Conservation (phyloP, 1,140 invertebrate species). For the Drosophila nigrodunni region DNA sequence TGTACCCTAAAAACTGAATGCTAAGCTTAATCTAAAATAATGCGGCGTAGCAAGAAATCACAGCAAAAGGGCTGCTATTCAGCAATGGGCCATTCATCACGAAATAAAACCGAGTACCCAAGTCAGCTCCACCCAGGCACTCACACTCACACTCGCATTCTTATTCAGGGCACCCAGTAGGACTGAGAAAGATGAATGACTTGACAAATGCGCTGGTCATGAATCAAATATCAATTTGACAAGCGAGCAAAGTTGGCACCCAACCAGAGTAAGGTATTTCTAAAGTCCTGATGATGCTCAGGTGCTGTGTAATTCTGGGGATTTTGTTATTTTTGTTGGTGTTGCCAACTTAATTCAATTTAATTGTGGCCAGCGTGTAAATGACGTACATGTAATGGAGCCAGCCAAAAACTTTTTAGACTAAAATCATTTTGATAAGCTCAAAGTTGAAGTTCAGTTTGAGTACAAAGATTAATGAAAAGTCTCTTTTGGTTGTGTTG, state of each 20-base stretch:
- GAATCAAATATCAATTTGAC: slow-evolving; percentile 84
- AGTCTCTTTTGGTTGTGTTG: slow-evolving; percentile 57
- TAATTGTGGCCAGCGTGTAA: slow-evolving; percentile 77
- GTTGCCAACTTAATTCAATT: slow-evolving; percentile 73
- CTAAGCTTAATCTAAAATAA: slow-evolving; percentile 42
- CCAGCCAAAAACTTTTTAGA: slow-evolving; percentile 8
- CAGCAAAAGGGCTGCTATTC: slow-evolving; percentile 60
- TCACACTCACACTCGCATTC: not conserved
- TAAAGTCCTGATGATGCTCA: slow-evolving; percentile 44
- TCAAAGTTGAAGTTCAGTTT: slow-evolving; percentile 56
- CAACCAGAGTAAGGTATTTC: not conserved
- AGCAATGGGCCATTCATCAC: slow-evolving; percentile 71
- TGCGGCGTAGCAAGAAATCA: slow-evolving; percentile 61
- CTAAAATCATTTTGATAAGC: slow-evolving; percentile 45
- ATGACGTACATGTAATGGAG: slow-evolving; percentile 56
- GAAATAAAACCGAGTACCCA: slow-evolving; percentile 36
- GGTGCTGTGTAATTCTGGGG: slow-evolving; percentile 49
- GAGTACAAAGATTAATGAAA: slow-evolving; percentile 71
- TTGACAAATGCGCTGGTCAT: slow-evolving; percentile 83
- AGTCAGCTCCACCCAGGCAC: not conserved
- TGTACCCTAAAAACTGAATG: not conserved
- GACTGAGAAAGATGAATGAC: slow-evolving; percentile 79
- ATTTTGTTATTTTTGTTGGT: slow-evolving; percentile 11
- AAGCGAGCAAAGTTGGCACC: slow-evolving; percentile 53
- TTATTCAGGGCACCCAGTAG: slow-evolving; percentile 10